Base-by-base conservation (phyloP, 1,140 invertebrate genomes). In the Bombus terrestris region DNA sequence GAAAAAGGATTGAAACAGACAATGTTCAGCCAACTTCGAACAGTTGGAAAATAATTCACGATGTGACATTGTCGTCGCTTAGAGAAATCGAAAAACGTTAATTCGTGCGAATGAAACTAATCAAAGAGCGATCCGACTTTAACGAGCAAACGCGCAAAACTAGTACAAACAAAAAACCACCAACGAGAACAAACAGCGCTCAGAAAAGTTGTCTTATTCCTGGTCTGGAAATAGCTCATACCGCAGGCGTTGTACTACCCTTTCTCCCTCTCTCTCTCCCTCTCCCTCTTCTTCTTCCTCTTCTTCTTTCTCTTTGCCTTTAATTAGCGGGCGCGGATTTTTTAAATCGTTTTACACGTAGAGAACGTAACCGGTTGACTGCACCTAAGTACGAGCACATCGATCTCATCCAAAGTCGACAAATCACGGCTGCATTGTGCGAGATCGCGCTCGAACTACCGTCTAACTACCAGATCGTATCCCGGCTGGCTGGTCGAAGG, bases 351-450 rank as follows among this genome's bases (percentile, higher is more conserved):
- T 22, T 22, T 35, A 32, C 39, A 74, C 66, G 43, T 22, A 53
- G 47, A 66, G 47, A 73, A 8, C 53, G 68, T 39, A 64, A n/a
- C 15, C 59, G 39, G 77, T 80, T 77, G 79, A 85, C 88, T 83
- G 78, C 73, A 37, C 57, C 62, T 53, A 53, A 53, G 47, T 77
- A 72, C 32, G 18, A 32, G 64, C 22, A 12, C 53, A 85, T 84
- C 68, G 78, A 81, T 81, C 77, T 85, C 69, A 25, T 81, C 68
- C 59, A 83, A 78, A 66, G 12, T 69, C 83, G 88, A 89, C 80
- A 89, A 88, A 89, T 89, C 79, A 89, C 88, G 85, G 76, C 66
- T 59, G 74, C 85, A 86, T 89, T 80, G 88, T 86, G 72, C 76
- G 85, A 86, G 87, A 89, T 89, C 76, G 74, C 69, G 68, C 18